phyloP scores from a whole-genome alignment of 2,113 vertebrate species.

The Dolichallabes microphthalmus region DNA sequence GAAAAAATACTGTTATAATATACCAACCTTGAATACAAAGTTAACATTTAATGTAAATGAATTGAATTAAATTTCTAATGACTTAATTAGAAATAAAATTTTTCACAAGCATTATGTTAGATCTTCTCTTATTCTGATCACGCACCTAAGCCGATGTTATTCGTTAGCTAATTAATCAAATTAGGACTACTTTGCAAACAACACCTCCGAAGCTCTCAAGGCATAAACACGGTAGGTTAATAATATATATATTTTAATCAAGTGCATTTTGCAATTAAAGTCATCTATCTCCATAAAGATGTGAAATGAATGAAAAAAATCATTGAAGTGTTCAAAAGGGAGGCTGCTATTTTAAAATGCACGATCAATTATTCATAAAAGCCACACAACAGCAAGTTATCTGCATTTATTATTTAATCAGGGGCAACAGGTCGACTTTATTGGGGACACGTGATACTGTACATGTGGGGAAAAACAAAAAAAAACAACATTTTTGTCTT shows the following conservation, averaged over 20 bases:
- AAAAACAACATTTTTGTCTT: not conserved
- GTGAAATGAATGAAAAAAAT: not conserved
- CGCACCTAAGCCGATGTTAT: not conserved
- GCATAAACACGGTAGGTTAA: not conserved
- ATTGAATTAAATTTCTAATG: not conserved
- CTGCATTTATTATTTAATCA: conserved; percentile 26
- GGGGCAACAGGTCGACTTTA: conserved; percentile 20
- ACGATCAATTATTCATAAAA: conserved; percentile 40
- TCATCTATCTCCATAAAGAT: not conserved
- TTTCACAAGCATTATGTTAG: not conserved
- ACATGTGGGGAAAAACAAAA: not conserved
- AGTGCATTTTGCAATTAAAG: not conserved
- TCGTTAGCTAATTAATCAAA: not conserved
- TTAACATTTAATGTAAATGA: not conserved
- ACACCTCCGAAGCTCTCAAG: conserved; percentile 12
- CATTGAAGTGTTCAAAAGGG: not conserved
- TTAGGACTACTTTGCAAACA: not conserved
- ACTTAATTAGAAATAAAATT: not conserved
- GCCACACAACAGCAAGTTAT: conserved; percentile 22
- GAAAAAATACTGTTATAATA: not conserved
- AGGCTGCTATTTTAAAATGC: conserved; percentile 29
- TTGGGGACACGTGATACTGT: conserved; percentile 27
- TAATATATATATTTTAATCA: not conserved
- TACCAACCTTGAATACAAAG: not conserved
- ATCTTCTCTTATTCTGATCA: not conserved